Conservation (phyloP, 2,797 vertebrate genomes). For the Perodicticus potto region DNA sequence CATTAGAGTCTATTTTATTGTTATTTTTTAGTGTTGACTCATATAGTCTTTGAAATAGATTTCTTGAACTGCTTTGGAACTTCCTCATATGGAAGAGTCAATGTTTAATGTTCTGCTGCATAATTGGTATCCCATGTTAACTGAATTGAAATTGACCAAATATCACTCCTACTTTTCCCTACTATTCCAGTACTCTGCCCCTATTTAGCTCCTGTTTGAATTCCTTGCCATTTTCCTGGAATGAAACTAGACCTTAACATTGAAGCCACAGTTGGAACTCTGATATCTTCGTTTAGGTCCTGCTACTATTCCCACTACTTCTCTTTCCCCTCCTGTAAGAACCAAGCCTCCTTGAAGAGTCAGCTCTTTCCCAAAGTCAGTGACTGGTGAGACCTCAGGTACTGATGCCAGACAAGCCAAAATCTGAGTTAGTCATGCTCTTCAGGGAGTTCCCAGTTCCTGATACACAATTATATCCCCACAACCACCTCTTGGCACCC, state of each 20-base stretch:
- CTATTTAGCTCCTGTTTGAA: background rate
- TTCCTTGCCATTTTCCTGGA: background rate
- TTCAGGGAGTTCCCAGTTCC: background rate
- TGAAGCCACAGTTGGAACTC: background rate
- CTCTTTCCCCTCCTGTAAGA: background rate
- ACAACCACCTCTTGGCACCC: background rate
- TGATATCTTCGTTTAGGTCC: background rate
- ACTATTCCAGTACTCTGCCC: too few species aligned
- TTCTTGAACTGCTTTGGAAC: constrained; percentile 21
- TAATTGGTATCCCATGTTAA: background rate
- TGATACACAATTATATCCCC: background rate
- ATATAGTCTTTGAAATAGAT: background rate
- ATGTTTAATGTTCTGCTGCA: background rate
- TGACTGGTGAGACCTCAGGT: background rate
- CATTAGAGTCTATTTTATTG: background rate
- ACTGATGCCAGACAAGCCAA: background rate
- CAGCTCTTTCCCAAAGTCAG: background rate
- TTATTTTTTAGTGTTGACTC: background rate
- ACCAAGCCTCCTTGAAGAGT: background rate
- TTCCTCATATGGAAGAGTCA: background rate
- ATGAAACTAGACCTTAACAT: background rate
- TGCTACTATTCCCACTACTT: background rate
- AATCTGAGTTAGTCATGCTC: background rate
- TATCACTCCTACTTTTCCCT: background rate
- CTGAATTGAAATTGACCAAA: background rate